phyloP scores from a whole-genome alignment of 1,140 invertebrate species.

The Drosophila carrolli region DNA sequence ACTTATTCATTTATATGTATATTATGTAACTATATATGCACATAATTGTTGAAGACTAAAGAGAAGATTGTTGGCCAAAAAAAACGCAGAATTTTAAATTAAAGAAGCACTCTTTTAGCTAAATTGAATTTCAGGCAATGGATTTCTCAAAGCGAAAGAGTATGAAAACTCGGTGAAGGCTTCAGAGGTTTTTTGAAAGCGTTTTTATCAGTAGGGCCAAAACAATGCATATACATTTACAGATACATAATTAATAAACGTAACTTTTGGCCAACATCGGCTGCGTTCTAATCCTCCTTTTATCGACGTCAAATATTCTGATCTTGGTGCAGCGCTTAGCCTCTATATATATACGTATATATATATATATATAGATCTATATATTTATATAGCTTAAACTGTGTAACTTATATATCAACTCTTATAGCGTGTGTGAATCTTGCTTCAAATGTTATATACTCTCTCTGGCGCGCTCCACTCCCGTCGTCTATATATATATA shows the following conservation, averaged over 20 bases:
- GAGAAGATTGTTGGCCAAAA: slow-evolving; percentile 12
- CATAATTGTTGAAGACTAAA: slow-evolving; percentile 12
- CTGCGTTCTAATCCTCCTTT: slow-evolving; percentile 67
- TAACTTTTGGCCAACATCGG: slow-evolving; percentile 59
- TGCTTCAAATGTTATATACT: slow-evolving; percentile 60
- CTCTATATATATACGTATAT: slow-evolving; percentile 28
- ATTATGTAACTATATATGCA: slow-evolving; percentile 35
- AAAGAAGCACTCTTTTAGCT: too few relatives aligned
- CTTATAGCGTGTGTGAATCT: slow-evolving; percentile 67
- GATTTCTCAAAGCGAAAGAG: neutral
- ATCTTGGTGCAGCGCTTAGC: slow-evolving; percentile 31
- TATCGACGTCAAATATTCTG: slow-evolving; percentile 53
- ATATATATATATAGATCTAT: slow-evolving; percentile 37
- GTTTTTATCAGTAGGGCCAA: slow-evolving; percentile 6
- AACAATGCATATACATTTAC: slow-evolving; percentile 47
- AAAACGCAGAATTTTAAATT: slow-evolving; percentile 2
- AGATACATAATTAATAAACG: slow-evolving; percentile 50
- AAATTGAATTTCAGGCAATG: neutral
- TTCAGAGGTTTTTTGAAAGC: slow-evolving; percentile 6
- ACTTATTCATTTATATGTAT: slow-evolving; percentile 42
- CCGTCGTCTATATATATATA: slow-evolving; percentile 45
- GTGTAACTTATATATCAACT: slow-evolving; percentile 76
- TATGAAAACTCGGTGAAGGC: neutral
- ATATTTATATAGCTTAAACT: slow-evolving; percentile 67
- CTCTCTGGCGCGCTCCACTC: slow-evolving; percentile 43